phyloP scores from a whole-genome alignment of 1,140 invertebrate genomes.

The Berghia stephanieae region DNA sequence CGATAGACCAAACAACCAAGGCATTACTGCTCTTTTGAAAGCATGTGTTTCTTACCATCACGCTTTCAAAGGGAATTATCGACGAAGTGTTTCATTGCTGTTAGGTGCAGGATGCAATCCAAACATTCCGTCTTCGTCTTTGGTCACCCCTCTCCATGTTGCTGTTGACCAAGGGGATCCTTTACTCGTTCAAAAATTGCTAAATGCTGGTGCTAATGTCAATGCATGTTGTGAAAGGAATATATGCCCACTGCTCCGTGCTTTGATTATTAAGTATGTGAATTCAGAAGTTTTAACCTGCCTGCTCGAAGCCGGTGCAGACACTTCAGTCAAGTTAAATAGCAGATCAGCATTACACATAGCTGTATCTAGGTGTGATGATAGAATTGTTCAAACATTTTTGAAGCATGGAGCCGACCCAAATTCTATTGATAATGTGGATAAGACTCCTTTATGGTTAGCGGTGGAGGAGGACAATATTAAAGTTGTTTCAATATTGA shows the following conservation, averaged over 20 bases:
- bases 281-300: slow-evolving; percentile 41
- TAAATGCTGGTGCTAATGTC: slow-evolving; percentile 45
- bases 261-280: slow-evolving; percentile 38
- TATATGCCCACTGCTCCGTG: slow-evolving; percentile 41
- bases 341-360: slow-evolving; percentile 44
- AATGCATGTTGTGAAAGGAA: slow-evolving; percentile 36
- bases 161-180: slow-evolving; percentile 42
- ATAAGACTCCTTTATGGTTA: slow-evolving; percentile 39
- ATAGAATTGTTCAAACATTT: slow-evolving; percentile 43
- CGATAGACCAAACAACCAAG: slow-evolving; percentile 49
- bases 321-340: slow-evolving; percentile 37
- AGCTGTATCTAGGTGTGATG: slow-evolving; percentile 48
- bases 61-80: slow-evolving; percentile 40
- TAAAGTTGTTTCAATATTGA: slow-evolving; percentile 38
- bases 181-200: slow-evolving; percentile 33
- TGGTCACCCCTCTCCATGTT: slow-evolving; percentile 45
- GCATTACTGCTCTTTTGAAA: slow-evolving; percentile 48
- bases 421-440: slow-evolving; percentile 37
- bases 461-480: slow-evolving; percentile 44
- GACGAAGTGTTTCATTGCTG: slow-evolving; percentile 41
- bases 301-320: slow-evolving; percentile 46
- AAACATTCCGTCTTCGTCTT: slow-evolving; percentile 44
- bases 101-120: slow-evolving; percentile 45
- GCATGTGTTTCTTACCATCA: slow-evolving; percentile 42
- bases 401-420: slow-evolving; percentile 43